Evolutionary conservation across 2,797 vertebrate genomes (phyloP).

Genomic region (Brachymystax lenok): DNA sequence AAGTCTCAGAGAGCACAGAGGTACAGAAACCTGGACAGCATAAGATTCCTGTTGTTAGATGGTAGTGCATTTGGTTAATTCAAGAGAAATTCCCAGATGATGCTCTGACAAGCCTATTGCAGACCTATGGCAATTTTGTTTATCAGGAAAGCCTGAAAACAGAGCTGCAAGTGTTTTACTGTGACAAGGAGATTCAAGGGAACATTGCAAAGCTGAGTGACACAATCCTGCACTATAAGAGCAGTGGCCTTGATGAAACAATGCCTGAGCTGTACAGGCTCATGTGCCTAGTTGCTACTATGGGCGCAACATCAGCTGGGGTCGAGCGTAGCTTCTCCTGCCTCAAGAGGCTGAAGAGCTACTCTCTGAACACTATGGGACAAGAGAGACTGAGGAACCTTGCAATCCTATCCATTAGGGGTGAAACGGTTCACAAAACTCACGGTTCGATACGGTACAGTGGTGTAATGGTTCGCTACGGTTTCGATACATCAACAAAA

Average conservation of each 20-base stretch:
- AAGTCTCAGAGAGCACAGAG: no score
- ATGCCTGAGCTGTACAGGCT: not conserved
- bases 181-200: not conserved
- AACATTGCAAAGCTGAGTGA: not conserved
- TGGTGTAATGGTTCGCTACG: no score
- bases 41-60: slow-evolving; percentile 6
- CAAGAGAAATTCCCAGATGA: not conserved
- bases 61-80: not conserved
- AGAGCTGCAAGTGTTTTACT: slow-evolving; percentile 14
- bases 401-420: not conserved
- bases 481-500: no score
- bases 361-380: not conserved
- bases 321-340: not conserved
- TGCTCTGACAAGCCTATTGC: slow-evolving; percentile 7
- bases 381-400: not conserved
- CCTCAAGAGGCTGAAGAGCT: not conserved
- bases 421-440: no score
- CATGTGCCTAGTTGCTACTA: not conserved
- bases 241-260: not conserved
- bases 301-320: not conserved
- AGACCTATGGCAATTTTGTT: slow-evolving; percentile 22
- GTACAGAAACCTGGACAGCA: no score
- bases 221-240: no score
- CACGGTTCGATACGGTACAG: no score
- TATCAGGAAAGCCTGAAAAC: slow-evolving; percentile 20